Percentiles rank a stretch among this genome's conserved stretches.
Conservation (phyloP, 1,140 invertebrate genomes). For the Pinna nobilis region DNA sequence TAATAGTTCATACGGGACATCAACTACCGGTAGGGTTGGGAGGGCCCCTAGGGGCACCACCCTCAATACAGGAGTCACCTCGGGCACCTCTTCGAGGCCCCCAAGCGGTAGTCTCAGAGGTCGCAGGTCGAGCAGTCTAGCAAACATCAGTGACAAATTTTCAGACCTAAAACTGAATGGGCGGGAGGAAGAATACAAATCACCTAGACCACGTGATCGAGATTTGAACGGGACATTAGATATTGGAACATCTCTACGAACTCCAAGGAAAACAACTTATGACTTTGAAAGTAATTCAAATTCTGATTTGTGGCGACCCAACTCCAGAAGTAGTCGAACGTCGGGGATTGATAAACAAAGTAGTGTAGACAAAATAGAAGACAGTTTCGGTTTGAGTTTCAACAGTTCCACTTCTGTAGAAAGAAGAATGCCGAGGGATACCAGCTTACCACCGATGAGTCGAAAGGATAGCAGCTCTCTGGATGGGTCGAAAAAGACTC, state of each 20-base stretch:
- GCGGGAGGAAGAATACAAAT: slow-evolving; percentile 13
- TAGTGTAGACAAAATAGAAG: neutral
- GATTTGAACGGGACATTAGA: neutral
- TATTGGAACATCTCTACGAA: neutral
- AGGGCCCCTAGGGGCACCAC: slow-evolving; percentile 19
- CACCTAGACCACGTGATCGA: slow-evolving; percentile 3
- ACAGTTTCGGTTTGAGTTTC: neutral
- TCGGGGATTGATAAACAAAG: neutral
- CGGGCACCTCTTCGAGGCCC: slow-evolving; percentile 20
- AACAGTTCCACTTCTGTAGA: slow-evolving; percentile 3
- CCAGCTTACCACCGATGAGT: slow-evolving; percentile 5
- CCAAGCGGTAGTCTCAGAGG: slow-evolving; percentile 18
- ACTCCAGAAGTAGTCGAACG: neutral
- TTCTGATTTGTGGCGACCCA: slow-evolving; percentile 1
- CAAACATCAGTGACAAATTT: slow-evolving; percentile 24
- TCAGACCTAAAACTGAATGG: slow-evolving; percentile 24
- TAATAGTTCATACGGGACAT: slow-evolving; percentile 29
- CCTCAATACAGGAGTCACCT: neutral
- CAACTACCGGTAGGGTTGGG: too few relatives aligned
- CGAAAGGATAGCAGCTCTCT: neutral
- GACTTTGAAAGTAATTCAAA: slow-evolving; percentile 13
- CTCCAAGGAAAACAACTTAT: slow-evolving; percentile 5
- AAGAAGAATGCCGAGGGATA: slow-evolving; percentile 7
- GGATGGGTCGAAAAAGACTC: slow-evolving; percentile 5
- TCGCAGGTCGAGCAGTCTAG: slow-evolving; percentile 29